Conservation (phyloP, 2,797 vertebrate genomes). For the Manis pentadactyla region DNA sequence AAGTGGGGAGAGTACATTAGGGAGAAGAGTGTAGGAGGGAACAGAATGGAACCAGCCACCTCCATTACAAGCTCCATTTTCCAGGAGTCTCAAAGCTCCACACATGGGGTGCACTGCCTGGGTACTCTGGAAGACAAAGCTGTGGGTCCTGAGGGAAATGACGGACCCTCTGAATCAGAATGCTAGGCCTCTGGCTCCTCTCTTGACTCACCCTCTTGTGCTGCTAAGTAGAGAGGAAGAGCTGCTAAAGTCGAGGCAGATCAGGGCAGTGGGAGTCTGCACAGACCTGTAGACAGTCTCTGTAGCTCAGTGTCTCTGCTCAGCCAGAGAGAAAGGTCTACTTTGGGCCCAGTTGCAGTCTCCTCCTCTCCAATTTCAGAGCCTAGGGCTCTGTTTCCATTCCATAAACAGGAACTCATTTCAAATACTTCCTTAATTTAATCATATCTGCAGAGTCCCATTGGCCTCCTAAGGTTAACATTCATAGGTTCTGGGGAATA, state of each 20-base stretch:
- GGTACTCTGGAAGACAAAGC: neutral
- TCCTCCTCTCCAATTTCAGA: neutral
- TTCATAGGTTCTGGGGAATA: neutral
- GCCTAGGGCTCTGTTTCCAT: neutral
- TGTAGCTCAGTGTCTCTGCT: neutral
- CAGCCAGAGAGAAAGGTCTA: neutral
- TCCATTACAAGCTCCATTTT: neutral
- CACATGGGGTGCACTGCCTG: neutral
- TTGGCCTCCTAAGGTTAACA: neutral
- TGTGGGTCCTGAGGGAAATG: too few species aligned
- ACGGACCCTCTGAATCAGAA: neutral
- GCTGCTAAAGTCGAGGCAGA: too few species aligned
- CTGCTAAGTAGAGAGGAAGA: neutral
- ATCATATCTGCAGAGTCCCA: neutral
- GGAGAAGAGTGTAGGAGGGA: neutral
- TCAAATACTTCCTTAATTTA: neutral
- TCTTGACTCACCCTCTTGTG: rapidly evolving
- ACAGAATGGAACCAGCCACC: neutral
- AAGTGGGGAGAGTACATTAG: neutral
- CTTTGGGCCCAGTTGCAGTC: neutral
- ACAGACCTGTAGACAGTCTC: neutral
- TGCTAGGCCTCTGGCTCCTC: neutral
- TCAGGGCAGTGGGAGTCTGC: neutral
- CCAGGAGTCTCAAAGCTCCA: neutral
- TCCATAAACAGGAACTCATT: neutral